phyloP scores from a whole-genome alignment of 2,113 vertebrate species.

The Phaethon lepturus region DNA sequence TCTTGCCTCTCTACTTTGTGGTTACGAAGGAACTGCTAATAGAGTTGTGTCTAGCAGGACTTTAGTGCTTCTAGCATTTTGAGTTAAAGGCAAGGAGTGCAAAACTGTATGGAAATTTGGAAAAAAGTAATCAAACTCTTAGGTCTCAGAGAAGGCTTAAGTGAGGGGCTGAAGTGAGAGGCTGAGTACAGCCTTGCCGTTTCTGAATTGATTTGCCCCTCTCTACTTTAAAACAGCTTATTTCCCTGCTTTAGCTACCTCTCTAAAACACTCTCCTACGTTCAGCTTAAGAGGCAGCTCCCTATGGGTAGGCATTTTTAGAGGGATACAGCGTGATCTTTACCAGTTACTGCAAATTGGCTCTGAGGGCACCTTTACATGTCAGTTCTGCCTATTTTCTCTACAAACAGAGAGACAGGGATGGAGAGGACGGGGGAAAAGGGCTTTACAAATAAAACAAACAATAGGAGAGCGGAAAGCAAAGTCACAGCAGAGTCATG shows the following conservation, averaged over 20 bases:
- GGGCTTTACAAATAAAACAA: conserved; percentile 46
- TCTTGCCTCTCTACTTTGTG: neutral
- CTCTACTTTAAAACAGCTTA: neutral
- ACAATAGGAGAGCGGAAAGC: neutral
- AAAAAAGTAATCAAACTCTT: neutral
- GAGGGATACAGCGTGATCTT: conserved; percentile 52
- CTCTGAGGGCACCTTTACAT: conserved; percentile 62
- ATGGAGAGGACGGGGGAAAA: conserved; percentile 2
- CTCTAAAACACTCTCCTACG: conserved; percentile 16
- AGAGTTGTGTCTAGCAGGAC: neutral
- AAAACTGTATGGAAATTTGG: neutral
- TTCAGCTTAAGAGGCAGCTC: conserved; percentile 17
- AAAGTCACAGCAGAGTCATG: neutral
- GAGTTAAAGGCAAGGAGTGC: neutral
- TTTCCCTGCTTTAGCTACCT: neutral
- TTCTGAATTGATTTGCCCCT: neutral
- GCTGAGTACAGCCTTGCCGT: neutral
- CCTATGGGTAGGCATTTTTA: conserved; percentile 38
- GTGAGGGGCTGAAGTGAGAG: neutral
- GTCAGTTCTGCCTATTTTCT: conserved; percentile 60
- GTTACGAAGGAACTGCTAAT: neutral
- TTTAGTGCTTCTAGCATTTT: neutral
- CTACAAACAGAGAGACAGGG: conserved; percentile 8
- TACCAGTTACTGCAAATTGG: conserved; percentile 63
- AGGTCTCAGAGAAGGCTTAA: neutral